Base-by-base conservation (phyloP, 2,888 invertebrate species). In the Pyrocoelia pectoralis region DNA sequence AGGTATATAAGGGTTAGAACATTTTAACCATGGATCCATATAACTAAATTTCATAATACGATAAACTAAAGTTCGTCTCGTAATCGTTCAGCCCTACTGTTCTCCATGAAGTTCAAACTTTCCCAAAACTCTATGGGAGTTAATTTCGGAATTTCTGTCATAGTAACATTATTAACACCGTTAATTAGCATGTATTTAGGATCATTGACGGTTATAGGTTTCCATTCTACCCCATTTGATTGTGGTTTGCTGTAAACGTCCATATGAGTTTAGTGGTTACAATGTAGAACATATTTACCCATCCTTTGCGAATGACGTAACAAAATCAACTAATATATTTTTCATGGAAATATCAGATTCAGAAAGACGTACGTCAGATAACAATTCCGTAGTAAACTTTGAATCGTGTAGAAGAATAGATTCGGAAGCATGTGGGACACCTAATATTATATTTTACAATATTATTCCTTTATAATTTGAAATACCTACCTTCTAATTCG, bases 271-370 rank as follows among this genome's bases (percentile, higher is more conserved):
- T 5, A 24, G 8, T 5, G 8, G 2, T 4, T 10, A 33, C 33
- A 33, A 33, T 33, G 9, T 10, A 33, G 8, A 33, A 33, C 33
- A 8, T 33, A 6, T 10, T 10, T 33, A 33, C 33, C 33, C 33
- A 33, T 33, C n/a, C n/a, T 33, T 33, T 10, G 33, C 33, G n/a
- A 33, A 33, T 6, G 33, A 33, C 33, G 33, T 33, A n/a, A 33
- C n/a, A 18, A 58, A 43, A 28, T 62, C 56, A 2, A 62, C 2
- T 10, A 62, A 38, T n/a, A 62, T 46, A 15, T 52, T 15, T 13
- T 62, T 62, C 29, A 62, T 48, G 28, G 24, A 17, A 0, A 17
- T 14, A 15, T 56, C 52, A 4, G 46, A 12, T 38, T 52, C 48
- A 12, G 33, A 18, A 14, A 53, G 43, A 5, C 19, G 14, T 38